Base-by-base conservation (phyloP, 2,888 invertebrate species). In the Unio pictorum region DNA sequence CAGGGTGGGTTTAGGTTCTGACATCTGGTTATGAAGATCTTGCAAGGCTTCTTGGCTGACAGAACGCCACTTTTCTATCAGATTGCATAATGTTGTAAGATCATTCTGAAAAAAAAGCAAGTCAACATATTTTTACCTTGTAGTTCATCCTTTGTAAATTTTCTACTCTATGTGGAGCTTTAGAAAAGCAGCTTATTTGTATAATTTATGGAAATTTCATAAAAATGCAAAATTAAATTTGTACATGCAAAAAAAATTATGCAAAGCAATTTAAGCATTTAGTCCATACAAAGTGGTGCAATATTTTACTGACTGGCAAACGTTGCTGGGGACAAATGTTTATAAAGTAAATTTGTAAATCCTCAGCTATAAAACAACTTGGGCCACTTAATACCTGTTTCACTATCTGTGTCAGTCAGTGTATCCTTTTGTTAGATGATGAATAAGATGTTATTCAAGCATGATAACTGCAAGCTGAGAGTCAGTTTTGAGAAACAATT, bases 31-130 rank as follows among this genome's bases (percentile, higher is more conserved):
- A 34, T 78, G 80, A 30, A 86, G 76, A 67, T 85, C 84, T 55
- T 73, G 78, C 20, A 86, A 57, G 11, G 81, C 83, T 56, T 80
- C 69, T 67, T 86, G 86, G 64, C 80, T 76, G 2, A 82, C 81
- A 23, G 61, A 67, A 30, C 81, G 68, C 86, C 86, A 86, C 67
- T 82, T 86, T 63, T 76, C 72, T 61, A 84, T 83, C 69, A 86
- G 71, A 0, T 15, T 55, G 60, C 81, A 75, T 45, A 86, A 78
- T 57, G 83, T 74, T 23, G 58, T 58, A 55, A 85, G 72, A 66
- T 86, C 77, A 68, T 86, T 84, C 86, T 86, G 78, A n/a, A 76
- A 75, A 61, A 64, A 18, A 66, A 45, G 17, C 58, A 64, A 58
- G n/a, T 61, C 28, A 28, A 30, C 28, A 20, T 6, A 30, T 28